Conservation (phyloP, 2,888 invertebrate species). For the Aquatica leii region DNA sequence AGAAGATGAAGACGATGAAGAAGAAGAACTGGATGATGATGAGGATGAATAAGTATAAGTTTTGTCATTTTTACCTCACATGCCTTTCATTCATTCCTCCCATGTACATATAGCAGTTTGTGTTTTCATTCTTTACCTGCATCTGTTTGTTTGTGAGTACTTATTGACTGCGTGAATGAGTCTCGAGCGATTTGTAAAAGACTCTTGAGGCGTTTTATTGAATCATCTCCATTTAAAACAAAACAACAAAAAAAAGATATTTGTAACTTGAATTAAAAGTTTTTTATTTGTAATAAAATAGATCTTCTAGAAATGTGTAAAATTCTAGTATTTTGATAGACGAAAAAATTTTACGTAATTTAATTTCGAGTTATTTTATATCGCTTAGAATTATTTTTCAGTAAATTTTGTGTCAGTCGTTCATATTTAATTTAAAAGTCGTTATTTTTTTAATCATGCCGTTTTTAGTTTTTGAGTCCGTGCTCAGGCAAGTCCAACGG, state of each 20-base stretch:
- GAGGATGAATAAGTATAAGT: conserved; percentile 50
- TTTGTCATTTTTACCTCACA: conserved; percentile 46
- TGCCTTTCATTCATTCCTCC: conserved; percentile 59
- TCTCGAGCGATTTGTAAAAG: conserved; percentile 42
- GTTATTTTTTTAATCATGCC: conserved; percentile 36
- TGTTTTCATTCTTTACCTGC: conserved; percentile 52
- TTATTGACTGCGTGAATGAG: conserved; percentile 52
- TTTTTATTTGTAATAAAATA: conserved; percentile 25
- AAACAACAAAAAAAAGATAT: conserved; percentile 15
- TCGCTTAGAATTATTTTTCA: conserved; percentile 5
- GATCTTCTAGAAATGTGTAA: conserved; percentile 21
- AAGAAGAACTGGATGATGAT: conserved; percentile 69
- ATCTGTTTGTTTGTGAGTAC: conserved; percentile 56
- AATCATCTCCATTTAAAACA: conserved; percentile 33
- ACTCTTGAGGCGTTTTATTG: conserved; percentile 36
- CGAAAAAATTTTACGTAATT: conserved; percentile 16
- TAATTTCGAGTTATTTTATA: conserved; percentile 16
- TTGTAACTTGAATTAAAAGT: conserved; percentile 35
- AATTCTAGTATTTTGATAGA: conserved; percentile 29
- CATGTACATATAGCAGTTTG: conserved; percentile 57
- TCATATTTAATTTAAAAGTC: conserved; percentile 20
- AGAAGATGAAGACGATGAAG: conserved; percentile 71
- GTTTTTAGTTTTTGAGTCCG: conserved; percentile 40
- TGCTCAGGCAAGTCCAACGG: conserved; percentile 47
- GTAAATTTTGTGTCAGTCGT: conserved; percentile 27